Base-by-base conservation (phyloP, 2,888 invertebrate species). In the Heliconius cydno region DNA sequence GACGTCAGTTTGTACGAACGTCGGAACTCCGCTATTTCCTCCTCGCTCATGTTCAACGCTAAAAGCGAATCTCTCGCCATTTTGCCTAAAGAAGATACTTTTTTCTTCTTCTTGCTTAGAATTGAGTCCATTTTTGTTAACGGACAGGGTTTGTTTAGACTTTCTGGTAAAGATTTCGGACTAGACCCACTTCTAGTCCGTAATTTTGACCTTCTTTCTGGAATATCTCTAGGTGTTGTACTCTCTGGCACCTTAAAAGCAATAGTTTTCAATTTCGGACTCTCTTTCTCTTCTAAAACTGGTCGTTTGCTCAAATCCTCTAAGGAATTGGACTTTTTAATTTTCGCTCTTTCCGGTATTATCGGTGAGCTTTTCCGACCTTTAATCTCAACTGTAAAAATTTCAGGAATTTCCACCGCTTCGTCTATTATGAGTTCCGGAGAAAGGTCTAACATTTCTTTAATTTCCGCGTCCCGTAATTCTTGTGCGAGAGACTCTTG, bases 111-210 rank as follows among this genome's bases (percentile, higher is more conserved):
- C 79, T 91, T 94, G 0, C 84, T 86, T 19, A 91, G 60, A 22
- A 91, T 86, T 0, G 90, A 86, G 1, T 92, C 92, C 87, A 94
- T 88, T 87, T 93, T 94, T 0, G 88, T 71, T 12, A 94, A 78
- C 0, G 94, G 93, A 25, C 90, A 92, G 0, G 93, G 93, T 68
- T 93, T 94, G 79, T 92, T 94, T 25, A 95, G 81, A 63, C 92
- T 90, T 63, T 95, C 95, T 0, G 95, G 95, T n/a, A 95, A 83
- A 0, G 94, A 94, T 87, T 95, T 95, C 0, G 95, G 95, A 82
- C 95, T 95, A 0, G 93, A 92, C 0, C 95, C 94, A 28, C 92
- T 92, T 66, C 94, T 85, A 0, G 92, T 87, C 0, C 94, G 87
- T 0, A 94, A 81, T 81, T 93, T 92, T 0, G 87, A 79, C 34